A percentile compares a stretch with the other conserved stretches of the same genome.
Conservation (phyloP, 2,113 vertebrate species). For the Anhinga rufa region DNA sequence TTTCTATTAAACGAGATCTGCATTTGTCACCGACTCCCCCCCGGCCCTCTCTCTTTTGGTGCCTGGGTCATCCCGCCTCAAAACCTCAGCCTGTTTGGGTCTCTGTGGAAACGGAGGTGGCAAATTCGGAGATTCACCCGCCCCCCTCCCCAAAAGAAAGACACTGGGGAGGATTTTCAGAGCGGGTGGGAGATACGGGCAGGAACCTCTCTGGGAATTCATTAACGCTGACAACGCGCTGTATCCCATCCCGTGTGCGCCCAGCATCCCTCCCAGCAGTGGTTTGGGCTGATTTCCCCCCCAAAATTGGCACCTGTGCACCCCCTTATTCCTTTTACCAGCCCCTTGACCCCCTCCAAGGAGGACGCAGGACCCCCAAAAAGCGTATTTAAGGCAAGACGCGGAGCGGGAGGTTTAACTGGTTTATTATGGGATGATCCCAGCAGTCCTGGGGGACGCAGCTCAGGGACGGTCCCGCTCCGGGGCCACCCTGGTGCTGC, state of each 20-base stretch:
- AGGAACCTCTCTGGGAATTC: too few relatives aligned
- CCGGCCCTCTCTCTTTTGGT: neutral
- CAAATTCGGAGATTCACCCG: too few relatives aligned
- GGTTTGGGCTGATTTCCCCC: neutral
- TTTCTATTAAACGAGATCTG: slow-evolving; percentile 70
- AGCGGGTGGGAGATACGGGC: too few relatives aligned
- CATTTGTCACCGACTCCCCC: neutral
- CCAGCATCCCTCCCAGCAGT: neutral
- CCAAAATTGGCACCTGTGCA: neutral
- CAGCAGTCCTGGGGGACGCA: too few relatives aligned
- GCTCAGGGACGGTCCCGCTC: neutral
- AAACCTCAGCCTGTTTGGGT: neutral
- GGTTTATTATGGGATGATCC: neutral
- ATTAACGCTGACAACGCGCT: too few relatives aligned
- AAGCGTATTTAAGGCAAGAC: too few relatives aligned
- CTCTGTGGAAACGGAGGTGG: neutral
- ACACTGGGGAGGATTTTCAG: too few relatives aligned
- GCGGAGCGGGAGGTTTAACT: neutral
- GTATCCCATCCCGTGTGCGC: too few relatives aligned
- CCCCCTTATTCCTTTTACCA: neutral
- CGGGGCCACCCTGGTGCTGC: neutral
- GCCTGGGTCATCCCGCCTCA: neutral
- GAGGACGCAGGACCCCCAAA: neutral
- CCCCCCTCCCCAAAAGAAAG: too few relatives aligned
- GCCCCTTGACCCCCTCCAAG: neutral